Evolutionary conservation across 2,113 vertebrate species (phyloP).

Genomic region (Mobula hypostoma): DNA sequence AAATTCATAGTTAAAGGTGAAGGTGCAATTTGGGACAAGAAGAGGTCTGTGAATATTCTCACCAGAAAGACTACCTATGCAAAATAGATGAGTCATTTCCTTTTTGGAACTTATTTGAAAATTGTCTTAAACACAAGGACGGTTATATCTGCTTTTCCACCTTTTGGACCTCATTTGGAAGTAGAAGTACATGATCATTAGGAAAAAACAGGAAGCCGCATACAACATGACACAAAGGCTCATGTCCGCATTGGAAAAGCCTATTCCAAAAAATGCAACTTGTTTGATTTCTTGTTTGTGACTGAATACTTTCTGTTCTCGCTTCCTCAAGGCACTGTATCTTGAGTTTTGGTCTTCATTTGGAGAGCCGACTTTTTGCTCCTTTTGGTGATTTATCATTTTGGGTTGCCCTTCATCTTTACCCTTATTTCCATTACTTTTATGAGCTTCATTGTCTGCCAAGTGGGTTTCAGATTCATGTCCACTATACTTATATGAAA

Average conservation of each 20-base stretch:
- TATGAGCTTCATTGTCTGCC: neutral
- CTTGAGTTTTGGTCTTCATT: neutral
- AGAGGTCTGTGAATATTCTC: neutral
- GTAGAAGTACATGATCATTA: constrained; percentile 93
- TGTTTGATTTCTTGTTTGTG: constrained; percentile 44
- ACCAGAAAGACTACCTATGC: neutral
- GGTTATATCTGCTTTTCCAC: constrained; percentile 63
- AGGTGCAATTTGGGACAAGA: too few species aligned
- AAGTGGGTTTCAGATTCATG: constrained; percentile 38
- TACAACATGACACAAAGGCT: constrained; percentile 87
- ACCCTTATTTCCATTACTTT: neutral
- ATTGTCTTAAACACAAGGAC: constrained; percentile 57
- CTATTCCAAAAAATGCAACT: constrained; percentile 63
- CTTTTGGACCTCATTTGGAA: constrained; percentile 74
- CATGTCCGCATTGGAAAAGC: constrained; percentile 91
- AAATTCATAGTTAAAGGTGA: neutral
- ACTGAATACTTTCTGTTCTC: neutral
- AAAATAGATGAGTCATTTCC: neutral
- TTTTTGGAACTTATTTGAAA: neutral
- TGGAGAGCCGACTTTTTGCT: neutral
- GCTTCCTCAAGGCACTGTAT: neutral
- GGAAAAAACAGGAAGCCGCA: constrained; percentile 71
- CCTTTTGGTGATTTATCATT: neutral
- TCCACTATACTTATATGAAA: constrained; percentile 56
- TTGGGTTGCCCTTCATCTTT: neutral